These are phyloP conservation scores for Emmelina monodactyla DNA, from an alignment of 2,888 invertebrate species.

Conservation along the genomic window DNA sequence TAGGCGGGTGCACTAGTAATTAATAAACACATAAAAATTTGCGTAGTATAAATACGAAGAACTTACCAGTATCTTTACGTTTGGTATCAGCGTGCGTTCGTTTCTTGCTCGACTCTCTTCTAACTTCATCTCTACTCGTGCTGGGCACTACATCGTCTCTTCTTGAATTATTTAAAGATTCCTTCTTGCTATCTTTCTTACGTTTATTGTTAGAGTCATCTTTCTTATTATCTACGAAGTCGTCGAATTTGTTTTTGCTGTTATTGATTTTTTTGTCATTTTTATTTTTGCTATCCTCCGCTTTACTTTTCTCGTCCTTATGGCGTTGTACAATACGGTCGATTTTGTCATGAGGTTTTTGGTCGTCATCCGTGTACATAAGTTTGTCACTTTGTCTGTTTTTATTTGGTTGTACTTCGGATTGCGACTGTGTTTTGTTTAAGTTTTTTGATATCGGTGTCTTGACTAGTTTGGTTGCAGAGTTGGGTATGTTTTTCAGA, in stretches of 20 bases:
- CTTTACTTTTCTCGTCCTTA: slow-evolving; percentile 26
- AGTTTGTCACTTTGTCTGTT: slow-evolving; percentile 41
- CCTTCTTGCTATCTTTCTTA: slow-evolving; percentile 2
- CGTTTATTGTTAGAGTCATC: background rate
- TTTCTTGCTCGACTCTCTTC: no score
- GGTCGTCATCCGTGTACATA: slow-evolving; percentile 54
- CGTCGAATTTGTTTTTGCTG: slow-evolving; percentile 1
- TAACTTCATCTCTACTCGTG: background rate
- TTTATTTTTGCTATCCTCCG: slow-evolving; percentile 7
- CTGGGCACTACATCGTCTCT: background rate
- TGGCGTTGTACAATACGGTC: slow-evolving; percentile 44
- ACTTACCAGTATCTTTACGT: background rate
- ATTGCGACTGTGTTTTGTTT: slow-evolving; percentile 1
- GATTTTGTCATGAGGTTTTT: slow-evolving; percentile 38
- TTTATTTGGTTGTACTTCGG: slow-evolving; percentile 2
- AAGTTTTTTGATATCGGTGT: slow-evolving; percentile 24
- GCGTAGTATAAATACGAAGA: no score
- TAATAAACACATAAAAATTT: no score
- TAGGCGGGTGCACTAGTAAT: no score
- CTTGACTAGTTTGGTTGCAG: slow-evolving; percentile 33
- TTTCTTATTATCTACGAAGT: slow-evolving; percentile 2
- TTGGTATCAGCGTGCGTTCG: background rate
- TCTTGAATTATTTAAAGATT: background rate
- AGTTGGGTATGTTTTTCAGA: slow-evolving; percentile 33
- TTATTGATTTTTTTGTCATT: slow-evolving; percentile 3